phyloP scores from a whole-genome alignment of 1,140 invertebrate genomes.

The Mercenaria mercenaria region DNA sequence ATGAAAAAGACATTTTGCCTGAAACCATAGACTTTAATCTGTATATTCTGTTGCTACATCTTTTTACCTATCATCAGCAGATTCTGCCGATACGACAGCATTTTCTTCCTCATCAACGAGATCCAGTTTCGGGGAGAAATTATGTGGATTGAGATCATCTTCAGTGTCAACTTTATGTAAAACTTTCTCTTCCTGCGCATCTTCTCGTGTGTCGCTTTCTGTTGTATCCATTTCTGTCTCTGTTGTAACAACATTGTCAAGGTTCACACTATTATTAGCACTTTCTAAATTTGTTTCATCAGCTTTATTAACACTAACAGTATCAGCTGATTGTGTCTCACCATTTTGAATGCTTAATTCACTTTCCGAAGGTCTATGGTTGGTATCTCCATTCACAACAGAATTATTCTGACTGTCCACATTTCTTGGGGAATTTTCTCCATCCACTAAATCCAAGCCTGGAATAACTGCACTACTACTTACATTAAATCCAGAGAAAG shows the following conservation, averaged over 20 bases:
- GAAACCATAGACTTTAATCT: no score
- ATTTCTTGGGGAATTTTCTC: neutral
- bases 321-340: neutral
- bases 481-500: slow-evolving; percentile 30
- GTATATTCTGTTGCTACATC: no score
- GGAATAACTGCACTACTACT: slow-evolving; percentile 28
- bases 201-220: neutral
- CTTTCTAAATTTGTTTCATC: neutral
- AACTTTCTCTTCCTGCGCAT: neutral
- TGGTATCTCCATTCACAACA: neutral
- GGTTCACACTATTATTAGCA: neutral
- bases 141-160: slow-evolving; percentile 41
- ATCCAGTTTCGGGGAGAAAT: slow-evolving; percentile 10
- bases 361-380: neutral
- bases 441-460: slow-evolving; percentile 51
- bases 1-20: no score
- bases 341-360: neutral
- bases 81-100: neutral
- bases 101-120: neutral
- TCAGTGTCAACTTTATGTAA: neutral
- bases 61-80: slow-evolving; percentile 22
- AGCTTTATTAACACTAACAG: neutral
- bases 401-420: neutral
- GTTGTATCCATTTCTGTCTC: neutral
- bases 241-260: neutral